Conservation (phyloP, 2,888 invertebrate species). For the Vesta saturnalis region DNA sequence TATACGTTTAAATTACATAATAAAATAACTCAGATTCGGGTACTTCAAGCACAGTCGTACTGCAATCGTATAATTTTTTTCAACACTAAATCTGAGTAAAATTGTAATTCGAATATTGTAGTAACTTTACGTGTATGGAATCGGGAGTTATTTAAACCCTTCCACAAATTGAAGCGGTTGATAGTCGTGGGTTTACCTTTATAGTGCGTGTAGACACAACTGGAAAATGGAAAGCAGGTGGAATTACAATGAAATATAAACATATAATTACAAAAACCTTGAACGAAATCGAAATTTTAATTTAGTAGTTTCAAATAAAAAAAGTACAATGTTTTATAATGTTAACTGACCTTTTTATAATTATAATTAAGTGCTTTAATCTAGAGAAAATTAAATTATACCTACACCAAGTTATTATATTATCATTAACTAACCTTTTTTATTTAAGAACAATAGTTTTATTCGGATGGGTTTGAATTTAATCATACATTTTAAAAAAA, state of each 20-base stretch:
- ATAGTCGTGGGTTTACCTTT: not conserved
- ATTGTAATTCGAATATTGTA: too few relatives aligned
- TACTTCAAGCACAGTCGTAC: too few relatives aligned
- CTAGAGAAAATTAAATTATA: not conserved
- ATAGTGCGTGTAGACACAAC: not conserved
- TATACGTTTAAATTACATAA: too few relatives aligned
- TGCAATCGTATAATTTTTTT: too few relatives aligned
- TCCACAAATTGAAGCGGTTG: not conserved
- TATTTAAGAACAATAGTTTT: not conserved
- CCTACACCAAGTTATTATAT: conserved; percentile 4
- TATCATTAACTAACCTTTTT: conserved; percentile 7
- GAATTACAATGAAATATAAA: not conserved
- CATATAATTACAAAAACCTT: conserved; percentile 8
- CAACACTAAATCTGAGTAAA: too few relatives aligned
- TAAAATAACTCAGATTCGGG: too few relatives aligned
- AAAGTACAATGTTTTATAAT: conserved; percentile 2
- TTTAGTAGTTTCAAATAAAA: not conserved
- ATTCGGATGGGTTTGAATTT: not conserved
- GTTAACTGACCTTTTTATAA: conserved; percentile 4
- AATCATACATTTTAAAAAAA: not conserved
- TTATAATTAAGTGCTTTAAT: conserved; percentile 3
- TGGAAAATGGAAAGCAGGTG: not conserved
- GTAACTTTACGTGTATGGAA: too few relatives aligned
- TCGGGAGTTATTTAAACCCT: not conserved
- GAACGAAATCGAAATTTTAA: not conserved